Evolutionary conservation across 2,888 invertebrate species (phyloP), one percentile per base, ranked within the genome.

Genomic region (Acanthosepion lycidas): DNA sequence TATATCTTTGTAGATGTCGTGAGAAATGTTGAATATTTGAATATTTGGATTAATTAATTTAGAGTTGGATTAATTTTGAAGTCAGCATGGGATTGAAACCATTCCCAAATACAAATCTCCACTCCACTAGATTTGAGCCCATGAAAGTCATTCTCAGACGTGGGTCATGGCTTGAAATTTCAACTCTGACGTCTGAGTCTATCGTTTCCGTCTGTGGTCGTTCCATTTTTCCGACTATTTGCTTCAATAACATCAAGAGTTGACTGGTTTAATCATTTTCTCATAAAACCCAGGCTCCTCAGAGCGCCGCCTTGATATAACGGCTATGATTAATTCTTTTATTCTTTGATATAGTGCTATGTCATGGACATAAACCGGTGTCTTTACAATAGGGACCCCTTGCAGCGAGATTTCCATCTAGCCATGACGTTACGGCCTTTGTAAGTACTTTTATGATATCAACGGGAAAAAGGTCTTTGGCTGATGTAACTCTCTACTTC

Each of bases 311-410:
- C 78, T 78, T 78, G 9, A 78, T 78, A 78, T 78, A 78, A 78
- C n/a, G 9, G 4, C n/a, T 78, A 78, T n/a, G 78, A 78, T 78
- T n/a, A 78, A 78, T 78, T 78, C n/a, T 78, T 78, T 78, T 78
- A 78, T 78, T 78, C n/a, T 78, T 78, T 78, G 78, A 78, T 78
- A 78, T n/a, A 78, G n/a, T 78, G 78, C 78, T 78, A n/a, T 78
- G 78, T 78, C 78, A 78, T 18, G 78, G 12, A n/a, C 78, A 33
- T 78, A 78, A 78, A 4, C 78, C 78, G 78, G n/a, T 78, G 78
- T 78, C 78, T 78, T 33, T 78, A n/a, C 78, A 78, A 78, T 78
- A 78, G 78, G 78, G 78, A n/a, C 78, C 78, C 78, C 78, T 33
- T 78, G 78, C 78, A 15, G 78, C 6, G 78, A 78, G 78, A 78